Evolutionary conservation across 2,113 vertebrate genomes (phyloP).

Genomic region (Odocoileus virginianus): DNA sequence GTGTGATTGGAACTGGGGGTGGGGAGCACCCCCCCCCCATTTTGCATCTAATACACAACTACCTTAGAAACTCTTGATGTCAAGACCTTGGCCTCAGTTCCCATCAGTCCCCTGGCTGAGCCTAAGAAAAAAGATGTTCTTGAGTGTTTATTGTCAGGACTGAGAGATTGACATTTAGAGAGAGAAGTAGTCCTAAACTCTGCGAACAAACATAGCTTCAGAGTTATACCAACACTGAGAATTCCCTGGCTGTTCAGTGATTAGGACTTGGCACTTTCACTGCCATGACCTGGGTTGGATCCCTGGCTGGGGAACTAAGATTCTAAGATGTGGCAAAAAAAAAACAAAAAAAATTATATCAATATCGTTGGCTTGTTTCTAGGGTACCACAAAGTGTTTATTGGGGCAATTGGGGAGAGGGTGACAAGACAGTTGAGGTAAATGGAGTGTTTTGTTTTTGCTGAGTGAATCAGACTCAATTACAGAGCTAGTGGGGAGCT

Average conservation of each 20-base stretch:
- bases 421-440: neutral
- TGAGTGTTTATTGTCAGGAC: neutral
- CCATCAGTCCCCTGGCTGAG: no score
- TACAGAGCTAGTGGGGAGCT: neutral
- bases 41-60: neutral
- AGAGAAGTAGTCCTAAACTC: neutral
- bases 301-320: neutral
- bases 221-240: neutral
- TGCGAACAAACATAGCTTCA: neutral
- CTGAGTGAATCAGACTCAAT: neutral
- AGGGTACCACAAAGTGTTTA: neutral
- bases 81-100: neutral
- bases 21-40: fast-evolving
- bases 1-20: fast-evolving
- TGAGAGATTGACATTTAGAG: neutral
- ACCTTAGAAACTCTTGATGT: neutral
- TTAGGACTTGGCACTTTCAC: neutral
- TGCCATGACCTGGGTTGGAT: neutral
- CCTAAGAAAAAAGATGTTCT: neutral
- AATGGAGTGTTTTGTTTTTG: neutral
- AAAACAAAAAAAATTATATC: neutral
- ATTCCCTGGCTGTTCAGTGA: neutral
- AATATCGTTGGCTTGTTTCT: neutral
- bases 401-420: neutral
- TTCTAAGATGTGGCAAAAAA: neutral